Base-by-base conservation (phyloP, 2,888 invertebrate genomes). In the Poecilobothrus nobilitatus region DNA sequence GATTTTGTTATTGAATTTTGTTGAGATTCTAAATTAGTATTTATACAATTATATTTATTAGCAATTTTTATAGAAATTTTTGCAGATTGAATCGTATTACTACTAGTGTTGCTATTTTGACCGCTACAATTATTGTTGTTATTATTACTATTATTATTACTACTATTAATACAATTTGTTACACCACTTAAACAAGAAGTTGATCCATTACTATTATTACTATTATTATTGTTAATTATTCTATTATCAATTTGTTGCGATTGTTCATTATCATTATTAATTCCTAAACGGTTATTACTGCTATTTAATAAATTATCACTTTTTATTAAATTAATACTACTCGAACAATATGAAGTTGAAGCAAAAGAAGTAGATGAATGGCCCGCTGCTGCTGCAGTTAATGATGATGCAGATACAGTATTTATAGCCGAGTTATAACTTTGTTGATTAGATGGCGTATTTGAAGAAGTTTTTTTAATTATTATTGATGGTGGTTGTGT, bases 221-320 rank as follows among this genome's bases (percentile, higher is more conserved):
- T 71, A 72, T 74, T 66, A 73, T 67, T 66, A 72, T 73, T 66
- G 74, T 73, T 67, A 33, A 63, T 22, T 65, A n/a, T 69, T 72
- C 65, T 71, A 71, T 2, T 67, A 61, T 15, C 65, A 63, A 5
- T 68, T 62, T 34, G 67, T n/a, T n/a, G 61, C 62, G 10, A 34
- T 53, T 10, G 53, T 53, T 53, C 53, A 53, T 53, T 53, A 53
- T 53, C 53, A 53, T 18, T 53, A 53, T n/a, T 53, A 53, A 53
- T 53, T 53, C 53, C 53, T 53, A 53, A 53, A 62, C 65, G 66
- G 65, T 37, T 67, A 66, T 68, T 64, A 69, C 62, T 71, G 12
- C 67, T 66, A 65, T 65, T 69, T 53, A 53, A 53, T 53, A 53
- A 53, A 53, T 53, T 53, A 53, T 53, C 53, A 53, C 53, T 53